Evolutionary conservation across 2,888 invertebrate genomes (phyloP), one percentile per base, ranked within the genome.

Genomic region (Cephalotes varians): DNA sequence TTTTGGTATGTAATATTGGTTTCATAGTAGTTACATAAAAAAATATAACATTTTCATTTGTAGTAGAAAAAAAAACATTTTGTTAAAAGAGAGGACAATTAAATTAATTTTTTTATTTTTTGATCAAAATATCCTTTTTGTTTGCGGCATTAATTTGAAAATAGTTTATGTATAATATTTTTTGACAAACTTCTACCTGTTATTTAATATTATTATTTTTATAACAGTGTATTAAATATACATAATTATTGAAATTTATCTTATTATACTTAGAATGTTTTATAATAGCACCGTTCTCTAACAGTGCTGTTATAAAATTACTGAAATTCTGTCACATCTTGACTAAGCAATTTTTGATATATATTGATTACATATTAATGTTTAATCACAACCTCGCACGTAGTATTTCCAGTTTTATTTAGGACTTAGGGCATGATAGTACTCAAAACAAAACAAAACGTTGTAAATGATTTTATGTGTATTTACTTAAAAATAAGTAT

Each of bases 11-110:
- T 85, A 60, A 82, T 77, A 72, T 81, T 87, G 71, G 62, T 74
- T 85, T 86, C 56, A 72, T 85, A 76, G 71, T 87, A 86, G 84
- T 85, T 76, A 82, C 56, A 58, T 76, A 69, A 72, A 85, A 64
- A 34, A 81, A 83, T 85, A 81, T 25, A 9, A 54, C 28, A 28
- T 58, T 40, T 58, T 58, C 6, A 73, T 73, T 58, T 15, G 9
- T 31, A 44, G 31, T 47, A 21, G n/a, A 56, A 28, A 60, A 62
- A 40, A 15, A 15, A 54, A 54, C 21, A 44, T 37, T 71, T 71
- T 12, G 9, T 56, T 44, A 69, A 12, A 58, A 49, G 12, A 3
- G 4, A 40, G 60, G 1, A 64, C 5, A 18, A 62, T 40, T 7
- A n/a, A n/a, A n/a, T n/a, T 47, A 72, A 34, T 15, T 54, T 34